These are phyloP conservation scores for Nycticryphes semicollaris DNA, from an alignment of 2,113 vertebrate genomes.

Conservation along the genomic window DNA sequence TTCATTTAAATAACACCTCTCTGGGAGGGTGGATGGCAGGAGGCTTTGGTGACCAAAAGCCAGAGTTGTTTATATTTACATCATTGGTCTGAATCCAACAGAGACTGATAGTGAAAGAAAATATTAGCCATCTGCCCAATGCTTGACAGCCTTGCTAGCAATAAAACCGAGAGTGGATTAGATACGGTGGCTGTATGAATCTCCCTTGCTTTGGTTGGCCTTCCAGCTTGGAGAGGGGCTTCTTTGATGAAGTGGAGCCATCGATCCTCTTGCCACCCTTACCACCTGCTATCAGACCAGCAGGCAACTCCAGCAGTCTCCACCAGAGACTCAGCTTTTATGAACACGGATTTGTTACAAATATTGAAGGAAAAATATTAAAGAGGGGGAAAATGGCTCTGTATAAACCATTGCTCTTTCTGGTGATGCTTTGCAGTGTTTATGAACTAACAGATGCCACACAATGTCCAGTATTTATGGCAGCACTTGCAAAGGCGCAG, in stretches of 20 bases:
- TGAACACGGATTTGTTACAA: background rate
- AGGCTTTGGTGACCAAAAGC: conserved; percentile 2
- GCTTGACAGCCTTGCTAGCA: background rate
- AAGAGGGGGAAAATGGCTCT: background rate
- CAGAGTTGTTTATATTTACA: conserved; percentile 48
- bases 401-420: background rate
- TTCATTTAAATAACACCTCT: conserved; percentile 14
- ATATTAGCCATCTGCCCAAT: conserved; percentile 54
- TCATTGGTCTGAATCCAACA: conserved; percentile 53
- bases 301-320: background rate
- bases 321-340: background rate
- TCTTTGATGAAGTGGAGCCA: background rate
- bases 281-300: background rate
- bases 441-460: conserved; percentile 22
- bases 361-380: background rate
- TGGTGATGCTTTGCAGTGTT: background rate
- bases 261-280: background rate
- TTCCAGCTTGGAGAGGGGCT: background rate
- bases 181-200: background rate
- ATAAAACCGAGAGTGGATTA: background rate
- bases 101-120: conserved; percentile 42
- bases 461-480: background rate
- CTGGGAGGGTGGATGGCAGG: background rate
- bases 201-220: background rate
- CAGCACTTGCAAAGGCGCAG: background rate